Percentiles rank a stretch among this genome's conserved stretches.
phyloP scores from a whole-genome alignment of 2,797 vertebrate species.

The Premnoplex brunnescens region DNA sequence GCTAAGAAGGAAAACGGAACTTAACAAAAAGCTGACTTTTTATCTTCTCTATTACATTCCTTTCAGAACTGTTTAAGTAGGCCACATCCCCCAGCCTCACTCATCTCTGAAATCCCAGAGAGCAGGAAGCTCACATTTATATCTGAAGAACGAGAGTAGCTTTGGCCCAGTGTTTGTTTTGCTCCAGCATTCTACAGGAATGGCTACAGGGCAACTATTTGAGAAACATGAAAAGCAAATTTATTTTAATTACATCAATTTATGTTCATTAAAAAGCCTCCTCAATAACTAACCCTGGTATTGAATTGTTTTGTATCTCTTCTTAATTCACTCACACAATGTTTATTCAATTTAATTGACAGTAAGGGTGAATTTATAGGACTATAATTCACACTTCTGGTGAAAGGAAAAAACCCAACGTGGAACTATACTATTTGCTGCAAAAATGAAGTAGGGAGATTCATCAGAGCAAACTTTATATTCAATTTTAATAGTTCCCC shows the following conservation, averaged over 20 bases:
- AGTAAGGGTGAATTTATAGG: constrained; percentile 28
- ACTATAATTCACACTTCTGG: constrained; percentile 31
- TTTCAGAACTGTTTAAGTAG: neutral
- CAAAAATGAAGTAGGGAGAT: constrained; percentile 10
- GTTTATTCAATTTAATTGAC: constrained; percentile 64
- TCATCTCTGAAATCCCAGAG: neutral
- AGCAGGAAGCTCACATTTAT: neutral
- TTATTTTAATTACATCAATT: constrained; percentile 52
- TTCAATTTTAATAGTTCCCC: constrained; percentile 24
- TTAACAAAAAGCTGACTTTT: neutral
- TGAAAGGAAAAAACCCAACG: neutral
- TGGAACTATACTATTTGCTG: neutral
- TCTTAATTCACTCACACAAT: constrained; percentile 37
- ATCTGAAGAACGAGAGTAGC: neutral
- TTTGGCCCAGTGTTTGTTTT: neutral
- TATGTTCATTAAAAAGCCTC: constrained; percentile 39
- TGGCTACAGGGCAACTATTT: neutral
- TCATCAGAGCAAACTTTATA: neutral
- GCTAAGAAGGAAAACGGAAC: neutral
- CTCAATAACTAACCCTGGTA: constrained; percentile 16
- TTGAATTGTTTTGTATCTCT: constrained; percentile 53
- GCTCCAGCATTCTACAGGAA: neutral
- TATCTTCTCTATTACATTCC: neutral
- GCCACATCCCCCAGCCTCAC: neutral
- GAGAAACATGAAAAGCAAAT: neutral